Evolutionary conservation across 64 coral and sea anemone genomes (phyloP).

Genomic region (Catalaphyllia jardinei): DNA sequence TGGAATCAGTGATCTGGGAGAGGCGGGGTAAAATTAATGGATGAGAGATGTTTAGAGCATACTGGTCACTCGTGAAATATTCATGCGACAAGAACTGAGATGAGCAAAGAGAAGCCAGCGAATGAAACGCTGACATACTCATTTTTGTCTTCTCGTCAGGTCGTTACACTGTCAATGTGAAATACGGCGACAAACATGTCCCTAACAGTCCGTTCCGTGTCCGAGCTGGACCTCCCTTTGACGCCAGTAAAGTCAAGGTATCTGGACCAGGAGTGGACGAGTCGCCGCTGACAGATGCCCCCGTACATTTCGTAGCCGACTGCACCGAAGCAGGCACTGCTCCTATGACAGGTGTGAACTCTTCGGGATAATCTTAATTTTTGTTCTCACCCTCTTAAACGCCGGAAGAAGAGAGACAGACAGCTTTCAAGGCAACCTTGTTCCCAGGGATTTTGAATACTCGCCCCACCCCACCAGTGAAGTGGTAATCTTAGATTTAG

Average conservation of each 20-base stretch:
- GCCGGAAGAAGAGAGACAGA: too few relatives aligned
- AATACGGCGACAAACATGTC: slow-evolving; percentile 86
- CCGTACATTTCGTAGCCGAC: slow-evolving; percentile 81
- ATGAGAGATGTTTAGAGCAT: too few relatives aligned
- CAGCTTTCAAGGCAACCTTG: too few relatives aligned
- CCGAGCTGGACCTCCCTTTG: slow-evolving; percentile 93
- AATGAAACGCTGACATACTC: neutral
- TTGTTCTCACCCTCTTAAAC: too few relatives aligned
- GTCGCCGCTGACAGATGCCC: slow-evolving; percentile 71
- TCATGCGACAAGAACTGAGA: too few relatives aligned
- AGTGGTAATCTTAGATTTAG: too few relatives aligned
- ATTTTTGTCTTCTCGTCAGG: slow-evolving; percentile 46
- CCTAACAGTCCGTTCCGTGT: slow-evolving; percentile 97
- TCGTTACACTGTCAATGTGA: slow-evolving; percentile 83
- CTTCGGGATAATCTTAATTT: neutral
- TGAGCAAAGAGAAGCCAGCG: neutral
- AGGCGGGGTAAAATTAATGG: too few relatives aligned
- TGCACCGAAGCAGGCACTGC: slow-evolving; percentile 89
- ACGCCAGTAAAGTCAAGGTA: slow-evolving; percentile 96
- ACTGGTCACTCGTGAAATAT: too few relatives aligned
- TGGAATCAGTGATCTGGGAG: too few relatives aligned
- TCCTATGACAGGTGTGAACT: slow-evolving; percentile 74
- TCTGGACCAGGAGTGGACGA: slow-evolving; percentile 87
- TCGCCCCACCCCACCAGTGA: too few relatives aligned
- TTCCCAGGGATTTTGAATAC: too few relatives aligned